These are phyloP conservation scores for Amyelois transitella DNA, from an alignment of 1,140 invertebrate species.

Conservation along the genomic window DNA sequence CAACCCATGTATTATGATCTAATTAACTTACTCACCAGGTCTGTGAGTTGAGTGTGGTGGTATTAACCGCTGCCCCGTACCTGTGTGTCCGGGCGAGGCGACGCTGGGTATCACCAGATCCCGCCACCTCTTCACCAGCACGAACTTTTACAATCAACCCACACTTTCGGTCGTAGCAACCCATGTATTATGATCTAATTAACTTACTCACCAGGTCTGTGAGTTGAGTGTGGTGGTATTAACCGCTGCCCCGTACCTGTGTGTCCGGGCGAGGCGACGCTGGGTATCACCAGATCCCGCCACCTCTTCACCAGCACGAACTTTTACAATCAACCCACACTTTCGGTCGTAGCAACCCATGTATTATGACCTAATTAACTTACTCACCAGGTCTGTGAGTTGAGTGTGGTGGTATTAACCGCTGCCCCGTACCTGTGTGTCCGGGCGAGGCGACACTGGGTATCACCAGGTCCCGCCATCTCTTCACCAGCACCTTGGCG, in stretches of 20 bases:
- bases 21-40: no score
- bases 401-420: not conserved
- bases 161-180: not conserved
- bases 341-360: not conserved
- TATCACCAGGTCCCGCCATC: conserved; percentile 90
- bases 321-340: not conserved
- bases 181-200: not conserved
- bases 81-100: conserved; percentile 1
- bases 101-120: no score
- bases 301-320: no score
- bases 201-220: no score
- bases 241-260: no score
- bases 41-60: no score
- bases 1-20: no score
- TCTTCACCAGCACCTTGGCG: conserved; percentile 91
- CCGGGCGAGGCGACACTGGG: conserved; percentile 65
- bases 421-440: conserved; percentile 19
- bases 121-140: no score
- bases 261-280: conserved; percentile 1
- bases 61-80: no score
- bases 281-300: no score
- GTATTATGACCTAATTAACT: not conserved
- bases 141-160: not conserved
- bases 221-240: no score
- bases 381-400: not conserved